phyloP scores from a whole-genome alignment of 2,888 invertebrate genomes.

The Pasiphila rectangulata region DNA sequence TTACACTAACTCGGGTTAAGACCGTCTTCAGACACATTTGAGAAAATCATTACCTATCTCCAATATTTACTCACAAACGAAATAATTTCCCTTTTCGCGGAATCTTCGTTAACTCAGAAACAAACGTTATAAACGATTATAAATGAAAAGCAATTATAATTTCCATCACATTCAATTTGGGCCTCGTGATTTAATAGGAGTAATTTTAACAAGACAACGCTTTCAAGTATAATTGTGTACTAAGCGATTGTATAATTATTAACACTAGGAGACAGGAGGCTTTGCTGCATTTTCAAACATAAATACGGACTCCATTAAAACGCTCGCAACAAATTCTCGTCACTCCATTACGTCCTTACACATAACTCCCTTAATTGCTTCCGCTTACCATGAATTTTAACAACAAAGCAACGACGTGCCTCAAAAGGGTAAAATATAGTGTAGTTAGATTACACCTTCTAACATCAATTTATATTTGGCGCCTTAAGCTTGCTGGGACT shows the following conservation, averaged over 20 bases:
- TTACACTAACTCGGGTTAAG: no score
- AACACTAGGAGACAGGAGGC: slow-evolving; percentile 49
- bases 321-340: slow-evolving; percentile 68
- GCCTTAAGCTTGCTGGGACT: slow-evolving; percentile 59
- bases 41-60: slow-evolving; percentile 29
- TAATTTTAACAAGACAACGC: slow-evolving; percentile 37
- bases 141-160: slow-evolving; percentile 35
- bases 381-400: slow-evolving; percentile 74
- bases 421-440: slow-evolving; percentile 67
- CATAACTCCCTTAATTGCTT: slow-evolving; percentile 74
- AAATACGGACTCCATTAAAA: slow-evolving; percentile 68
- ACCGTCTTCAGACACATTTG: no score
- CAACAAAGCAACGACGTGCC: slow-evolving; percentile 66
- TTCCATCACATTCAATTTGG: slow-evolving; percentile 36
- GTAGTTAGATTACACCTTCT: slow-evolving; percentile 65
- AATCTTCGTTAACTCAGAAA: slow-evolving; percentile 34
- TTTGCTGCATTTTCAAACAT: slow-evolving; percentile 62
- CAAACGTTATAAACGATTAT: slow-evolving; percentile 30
- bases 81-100: slow-evolving; percentile 27
- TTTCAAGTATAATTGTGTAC: slow-evolving; percentile 41
- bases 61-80: slow-evolving; percentile 31
- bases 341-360: slow-evolving; percentile 74
- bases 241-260: slow-evolving; percentile 53
- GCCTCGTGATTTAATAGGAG: slow-evolving; percentile 35
- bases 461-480: slow-evolving; percentile 72